Evolutionary conservation across 2,797 vertebrate genomes (phyloP).

Genomic region (Ptychobarbus kaznakovi): DNA sequence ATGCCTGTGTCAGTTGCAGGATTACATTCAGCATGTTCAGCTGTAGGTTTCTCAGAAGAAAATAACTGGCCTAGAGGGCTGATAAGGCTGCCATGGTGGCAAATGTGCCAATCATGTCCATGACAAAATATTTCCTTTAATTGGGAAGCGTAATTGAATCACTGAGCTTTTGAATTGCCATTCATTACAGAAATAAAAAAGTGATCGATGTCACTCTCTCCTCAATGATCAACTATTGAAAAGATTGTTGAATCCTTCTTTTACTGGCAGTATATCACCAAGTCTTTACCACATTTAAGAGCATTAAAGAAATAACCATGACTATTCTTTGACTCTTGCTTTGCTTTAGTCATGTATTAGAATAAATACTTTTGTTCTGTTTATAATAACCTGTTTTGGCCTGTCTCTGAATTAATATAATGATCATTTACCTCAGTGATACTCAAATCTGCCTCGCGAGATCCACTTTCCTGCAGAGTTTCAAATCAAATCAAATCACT

Average conservation of each 20-base stretch:
- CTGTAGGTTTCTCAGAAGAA: conserved; percentile 17
- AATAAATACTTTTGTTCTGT: neutral
- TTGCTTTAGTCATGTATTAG: neutral
- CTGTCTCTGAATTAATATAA: neutral
- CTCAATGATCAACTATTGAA: conserved; percentile 58
- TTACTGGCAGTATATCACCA: conserved; percentile 46
- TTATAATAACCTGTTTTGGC: neutral
- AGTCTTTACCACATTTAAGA: conserved; percentile 40
- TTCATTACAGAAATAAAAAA: conserved; percentile 50
- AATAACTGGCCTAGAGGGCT: conserved; percentile 21
- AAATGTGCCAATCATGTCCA: conserved; percentile 34
- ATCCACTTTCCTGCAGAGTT: too few relatives aligned
- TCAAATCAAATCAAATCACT: too few relatives aligned
- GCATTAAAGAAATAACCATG: conserved; percentile 36
- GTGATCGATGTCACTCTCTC: conserved; percentile 54
- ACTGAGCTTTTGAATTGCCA: conserved; percentile 45
- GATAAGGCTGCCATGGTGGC: conserved; percentile 4
- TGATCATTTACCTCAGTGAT: neutral
- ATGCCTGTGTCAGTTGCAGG: conserved; percentile 5
- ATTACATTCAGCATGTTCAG: conserved; percentile 30
- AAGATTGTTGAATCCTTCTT: conserved; percentile 55
- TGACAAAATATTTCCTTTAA: conserved; percentile 49
- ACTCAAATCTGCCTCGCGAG: too few relatives aligned
- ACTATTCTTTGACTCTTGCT: neutral
- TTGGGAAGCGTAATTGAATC: conserved; percentile 44